phyloP scores from a whole-genome alignment of 1,140 invertebrate species.

The Hycleus cichorii region DNA sequence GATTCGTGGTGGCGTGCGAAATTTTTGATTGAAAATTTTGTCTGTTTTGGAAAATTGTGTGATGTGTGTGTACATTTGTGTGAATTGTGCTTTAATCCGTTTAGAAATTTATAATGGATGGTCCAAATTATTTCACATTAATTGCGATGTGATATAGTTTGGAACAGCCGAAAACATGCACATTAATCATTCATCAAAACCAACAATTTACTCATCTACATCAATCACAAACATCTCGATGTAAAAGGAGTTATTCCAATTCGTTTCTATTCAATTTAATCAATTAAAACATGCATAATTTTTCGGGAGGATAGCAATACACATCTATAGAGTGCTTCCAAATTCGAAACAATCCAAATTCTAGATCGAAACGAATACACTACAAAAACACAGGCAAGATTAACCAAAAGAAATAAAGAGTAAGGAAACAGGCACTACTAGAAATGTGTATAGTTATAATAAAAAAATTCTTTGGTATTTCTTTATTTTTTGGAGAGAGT shows the following conservation, averaged over 20 bases:
- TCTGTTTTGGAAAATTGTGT: no score
- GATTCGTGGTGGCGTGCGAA: slow-evolving; percentile 9
- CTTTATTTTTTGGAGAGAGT: slow-evolving; percentile 23
- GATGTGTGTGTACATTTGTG: no score
- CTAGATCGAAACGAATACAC: not conserved
- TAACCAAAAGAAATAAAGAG: not conserved
- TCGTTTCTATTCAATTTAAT: slow-evolving; percentile 6
- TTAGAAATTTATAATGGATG: no score
- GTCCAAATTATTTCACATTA: no score
- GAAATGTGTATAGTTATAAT: slow-evolving; percentile 37
- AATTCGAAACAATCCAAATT: not conserved
- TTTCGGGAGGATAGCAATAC: slow-evolving; percentile 19
- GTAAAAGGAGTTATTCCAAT: not conserved
- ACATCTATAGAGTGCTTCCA: slow-evolving; percentile 37
- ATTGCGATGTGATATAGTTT: no score
- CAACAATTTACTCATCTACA: slow-evolving; percentile 7
- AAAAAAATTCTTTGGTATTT: slow-evolving; percentile 5
- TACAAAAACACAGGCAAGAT: slow-evolving; percentile 13
- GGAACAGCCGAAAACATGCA: slow-evolving; percentile 17
- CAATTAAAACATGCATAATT: slow-evolving; percentile 20
- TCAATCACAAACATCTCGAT: slow-evolving; percentile 1
- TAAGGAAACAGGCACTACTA: slow-evolving; percentile 38
- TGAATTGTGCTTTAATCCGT: no score
- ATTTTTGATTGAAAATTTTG: no score
- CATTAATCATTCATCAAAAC: slow-evolving; percentile 25